phyloP scores from a whole-genome alignment of 2,113 vertebrate genomes.

The Neolamprologus modestus region DNA sequence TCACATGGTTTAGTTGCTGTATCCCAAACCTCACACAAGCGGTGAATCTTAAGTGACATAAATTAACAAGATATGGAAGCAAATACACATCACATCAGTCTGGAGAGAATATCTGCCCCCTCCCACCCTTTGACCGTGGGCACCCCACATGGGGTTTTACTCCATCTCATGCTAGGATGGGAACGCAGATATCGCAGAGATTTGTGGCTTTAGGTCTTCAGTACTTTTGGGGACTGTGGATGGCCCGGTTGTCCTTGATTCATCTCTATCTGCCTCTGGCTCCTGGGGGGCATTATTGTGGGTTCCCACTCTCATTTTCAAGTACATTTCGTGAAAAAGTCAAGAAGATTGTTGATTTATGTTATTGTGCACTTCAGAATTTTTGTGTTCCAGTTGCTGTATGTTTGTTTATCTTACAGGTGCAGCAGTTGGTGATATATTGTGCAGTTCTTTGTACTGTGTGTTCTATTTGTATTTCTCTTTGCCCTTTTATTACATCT shows the following conservation, averaged over 20 bases:
- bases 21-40: neutral
- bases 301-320: neutral
- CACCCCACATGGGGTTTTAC: neutral
- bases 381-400: neutral
- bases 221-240: neutral
- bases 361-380: neutral
- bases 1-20: neutral
- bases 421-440: neutral
- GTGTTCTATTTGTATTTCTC: neutral
- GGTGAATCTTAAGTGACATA: neutral
- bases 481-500: neutral
- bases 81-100: neutral
- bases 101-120: neutral
- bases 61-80: neutral
- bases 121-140: neutral
- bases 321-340: neutral
- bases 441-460: neutral
- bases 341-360: neutral
- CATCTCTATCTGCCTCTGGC: neutral
- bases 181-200: neutral
- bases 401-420: neutral
- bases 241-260: neutral
- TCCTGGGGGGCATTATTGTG: neutral
- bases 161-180: neutral
- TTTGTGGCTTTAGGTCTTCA: neutral